Base-by-base conservation (phyloP, 2,888 invertebrate genomes). In the Aphodius granarius region DNA sequence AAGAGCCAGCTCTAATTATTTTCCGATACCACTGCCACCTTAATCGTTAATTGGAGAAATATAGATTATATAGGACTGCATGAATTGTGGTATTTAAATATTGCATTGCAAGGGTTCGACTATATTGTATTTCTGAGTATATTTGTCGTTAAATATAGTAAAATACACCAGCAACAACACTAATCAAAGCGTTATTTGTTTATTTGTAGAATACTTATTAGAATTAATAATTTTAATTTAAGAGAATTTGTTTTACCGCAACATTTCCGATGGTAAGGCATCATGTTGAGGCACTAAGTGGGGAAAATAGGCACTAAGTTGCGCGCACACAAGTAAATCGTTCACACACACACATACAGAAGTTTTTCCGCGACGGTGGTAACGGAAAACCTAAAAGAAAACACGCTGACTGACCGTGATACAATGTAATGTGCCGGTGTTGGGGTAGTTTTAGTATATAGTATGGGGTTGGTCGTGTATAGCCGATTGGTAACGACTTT, bases 381-480 rank as follows among this genome's bases (percentile, higher is more conserved):
- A 43, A 3, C 43, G 43, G 43, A 71, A 71, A 19, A 22, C 64
- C 15, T 9, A 63, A 81, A 81, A 82, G 80, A 80, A 81, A 82
- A 78, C 78, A 77, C 81, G 81, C 81, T 81, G 82, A 82, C 82
- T 83, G 82, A 83, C 82, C 83, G 82, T 81, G 82, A 82, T 82
- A 83, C 83, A 84, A 84, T 83, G 84, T 83, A 82, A 82, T 81
- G 81, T 81, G 81, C 81, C 80, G 79, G 81, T 80, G 77, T 79
- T 79, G 81, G 80, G 73, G 73, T 72, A 63, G 22, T 66, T 68
- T 73, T 73, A 80, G 80, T 79, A 76, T 78, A 73, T 73, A 63
- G 81, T 78, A 83, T 81, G 83, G 84, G 83, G 83, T 81, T 43
- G 9, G 78, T 76, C 83, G 83, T 79, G 77, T 78, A 74, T 72